Evolutionary conservation across 2,888 invertebrate species (phyloP), one percentile per base, ranked within the genome.

Genomic region (Pristionchus entomophagus): DNA sequence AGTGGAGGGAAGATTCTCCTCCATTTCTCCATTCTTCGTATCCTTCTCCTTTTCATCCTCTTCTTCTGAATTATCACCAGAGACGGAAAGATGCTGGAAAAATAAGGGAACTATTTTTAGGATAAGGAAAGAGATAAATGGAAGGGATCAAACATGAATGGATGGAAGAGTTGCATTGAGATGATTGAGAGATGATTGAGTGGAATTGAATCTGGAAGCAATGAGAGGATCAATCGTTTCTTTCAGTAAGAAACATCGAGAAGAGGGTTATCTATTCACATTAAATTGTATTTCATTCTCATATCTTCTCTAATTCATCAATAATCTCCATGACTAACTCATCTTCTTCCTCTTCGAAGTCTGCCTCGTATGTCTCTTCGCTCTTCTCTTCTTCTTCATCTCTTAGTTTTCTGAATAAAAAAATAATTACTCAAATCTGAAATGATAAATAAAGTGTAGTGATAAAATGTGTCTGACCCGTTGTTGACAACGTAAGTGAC

Each of bases 161-260:
- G 78, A 51, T 51, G 41, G 73, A 45, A 41, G n/a, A 22, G 51
- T 80, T 14, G 32, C 49, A 6, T 17, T 51, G 35, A 80, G 78
- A 51, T 80, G 51, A 80, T 80, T 35, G 32, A 32, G 26, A 29
- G 78, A 51, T 5, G 78, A 80, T 80, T 80, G 78, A 51, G 78
- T 80, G 4, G 78, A 80, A 19, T 80, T 80, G 19, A 80, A 29
- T n/a, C 78, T 80, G 51, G 51, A 26, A 78, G 17, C 32, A 62
- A 10, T 62, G 17, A 12, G 19, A 5, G 0, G n/a, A 32, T 65
- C 38, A 14, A 22, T 45, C 8, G 8, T 10, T 45, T 45, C 45
- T 45, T 45, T 45, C 45, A 45, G 45, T 45, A 10, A 14, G 8
- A 45, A 45, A 10, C 45, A 45, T 10, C 14, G 6, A 14, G 8